Evolutionary conservation across 2,888 invertebrate genomes (phyloP), one percentile per base, ranked within the genome.

Genomic region (Trissonchulus latispiculum): DNA sequence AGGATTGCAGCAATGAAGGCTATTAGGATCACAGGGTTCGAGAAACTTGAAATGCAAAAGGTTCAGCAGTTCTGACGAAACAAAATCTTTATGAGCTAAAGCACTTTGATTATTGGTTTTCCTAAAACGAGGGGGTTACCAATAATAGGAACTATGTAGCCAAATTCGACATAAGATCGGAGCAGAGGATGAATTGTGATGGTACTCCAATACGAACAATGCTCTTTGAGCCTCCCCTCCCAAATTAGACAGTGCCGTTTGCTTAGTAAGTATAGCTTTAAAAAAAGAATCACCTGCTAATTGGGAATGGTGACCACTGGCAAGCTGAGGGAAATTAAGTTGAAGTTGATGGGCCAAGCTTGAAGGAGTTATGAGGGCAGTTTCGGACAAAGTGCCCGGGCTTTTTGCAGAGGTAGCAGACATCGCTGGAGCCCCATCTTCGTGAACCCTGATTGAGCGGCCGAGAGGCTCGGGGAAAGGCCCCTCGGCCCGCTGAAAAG

Each of bases 401-500:
- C 28, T n/a, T 28, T 15, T 29, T 29, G 33, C 64, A 64, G 31
- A 64, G 64, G 64, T 18, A 64, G 33, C 64, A 64, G 15, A 64
- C 8, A 33, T 33, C 64, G 8, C n/a, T n/a, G n/a, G n/a, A n/a
- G n/a, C n/a, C n/a, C n/a, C n/a, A n/a, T n/a, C n/a, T n/a, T n/a
- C n/a, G n/a, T n/a, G n/a, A n/a, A n/a, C 64, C 8, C 29, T 33
- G 31, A 15, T 8, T 64, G 31, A 29, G 64, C 18, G 64, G 31
- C 8, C 33, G n/a, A n/a, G n/a, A n/a, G n/a, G n/a, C n/a, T n/a
- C n/a, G n/a, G n/a, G n/a, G n/a, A n/a, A n/a, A n/a, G 15, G 64
- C 8, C 64, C 64, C 33, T 29, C 64, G 64, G 64, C 64, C 64
- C 18, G 8, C 64, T 64, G 15, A 29, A 64, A 64, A 64, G 64